Conservation (phyloP, 1,140 invertebrate species). For the Palaemon carinicauda region DNA sequence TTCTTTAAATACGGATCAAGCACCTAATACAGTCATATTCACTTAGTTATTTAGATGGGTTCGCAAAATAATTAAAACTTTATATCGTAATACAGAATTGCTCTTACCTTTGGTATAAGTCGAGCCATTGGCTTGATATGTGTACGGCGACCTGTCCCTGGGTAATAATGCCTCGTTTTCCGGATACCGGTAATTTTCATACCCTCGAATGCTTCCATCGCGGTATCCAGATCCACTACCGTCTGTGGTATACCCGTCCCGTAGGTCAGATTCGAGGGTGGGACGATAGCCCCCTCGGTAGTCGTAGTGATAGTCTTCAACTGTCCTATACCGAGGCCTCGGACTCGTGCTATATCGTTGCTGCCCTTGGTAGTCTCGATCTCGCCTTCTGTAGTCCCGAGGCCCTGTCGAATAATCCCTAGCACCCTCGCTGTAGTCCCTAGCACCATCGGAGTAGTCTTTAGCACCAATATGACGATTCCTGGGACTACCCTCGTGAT, state of each 20-base stretch:
- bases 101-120: slow-evolving; percentile 49
- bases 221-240: slow-evolving; percentile 52
- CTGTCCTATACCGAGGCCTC: slow-evolving; percentile 38
- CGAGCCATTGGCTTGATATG: slow-evolving; percentile 26
- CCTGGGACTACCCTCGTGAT: neutral
- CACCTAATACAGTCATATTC: no score
- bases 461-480: neutral
- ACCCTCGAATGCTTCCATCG: slow-evolving; percentile 43
- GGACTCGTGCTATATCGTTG: slow-evolving; percentile 33
- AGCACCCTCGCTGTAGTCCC: slow-evolving; percentile 7
- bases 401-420: slow-evolving; percentile 3
- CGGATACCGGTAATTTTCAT: slow-evolving; percentile 56
- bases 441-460: slow-evolving; percentile 1
- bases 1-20: no score
- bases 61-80: no score
- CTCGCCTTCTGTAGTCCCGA: neutral
- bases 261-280: slow-evolving; percentile 10
- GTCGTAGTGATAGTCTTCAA: slow-evolving; percentile 57
- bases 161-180: slow-evolving; percentile 49
- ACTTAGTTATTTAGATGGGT: no score
- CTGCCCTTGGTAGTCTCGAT: neutral
- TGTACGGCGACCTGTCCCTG: slow-evolving; percentile 17
- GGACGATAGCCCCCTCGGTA: slow-evolving; percentile 58
- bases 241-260: slow-evolving; percentile 58
- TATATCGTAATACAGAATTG: no score